Conservation (phyloP, 2,113 vertebrate genomes). For the Indicator indicator region DNA sequence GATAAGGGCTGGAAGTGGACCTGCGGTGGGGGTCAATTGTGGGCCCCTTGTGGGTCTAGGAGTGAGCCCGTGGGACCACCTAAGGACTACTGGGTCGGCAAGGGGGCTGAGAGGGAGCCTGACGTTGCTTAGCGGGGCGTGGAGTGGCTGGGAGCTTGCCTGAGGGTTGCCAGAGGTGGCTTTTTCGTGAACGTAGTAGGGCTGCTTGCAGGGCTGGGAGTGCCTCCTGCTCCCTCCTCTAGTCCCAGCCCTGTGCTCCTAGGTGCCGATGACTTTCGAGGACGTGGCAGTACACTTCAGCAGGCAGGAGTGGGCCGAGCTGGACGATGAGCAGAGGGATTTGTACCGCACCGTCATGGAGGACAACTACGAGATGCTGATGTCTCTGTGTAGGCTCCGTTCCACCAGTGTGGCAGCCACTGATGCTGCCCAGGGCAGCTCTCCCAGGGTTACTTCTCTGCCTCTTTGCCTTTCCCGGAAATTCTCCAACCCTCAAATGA, state of each 20-base stretch:
- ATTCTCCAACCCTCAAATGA: neutral
- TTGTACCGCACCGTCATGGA: slow-evolving; percentile 71
- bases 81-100: no score
- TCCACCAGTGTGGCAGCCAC: neutral
- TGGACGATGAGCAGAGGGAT: slow-evolving; percentile 70
- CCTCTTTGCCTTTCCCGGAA: neutral
- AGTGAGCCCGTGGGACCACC: no score
- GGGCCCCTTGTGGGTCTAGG: no score
- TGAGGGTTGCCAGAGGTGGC: no score
- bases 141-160: no score
- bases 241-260: neutral
- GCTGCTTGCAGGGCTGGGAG: no score
- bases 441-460: neutral
- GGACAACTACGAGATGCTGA: slow-evolving; percentile 70
- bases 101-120: no score
- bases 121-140: no score
- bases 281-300: slow-evolving; percentile 62
- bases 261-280: slow-evolving; percentile 62
- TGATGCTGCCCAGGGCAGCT: neutral
- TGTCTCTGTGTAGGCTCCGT: slow-evolving; percentile 72
- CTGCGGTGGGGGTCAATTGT: neutral
- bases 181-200: no score
- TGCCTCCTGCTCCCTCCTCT: neutral
- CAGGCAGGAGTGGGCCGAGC: slow-evolving; percentile 61
- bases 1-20: no score